Evolutionary conservation across 2,888 invertebrate genomes (phyloP), one percentile per base, ranked within the genome.

Genomic region (Saturnia pavonia): DNA sequence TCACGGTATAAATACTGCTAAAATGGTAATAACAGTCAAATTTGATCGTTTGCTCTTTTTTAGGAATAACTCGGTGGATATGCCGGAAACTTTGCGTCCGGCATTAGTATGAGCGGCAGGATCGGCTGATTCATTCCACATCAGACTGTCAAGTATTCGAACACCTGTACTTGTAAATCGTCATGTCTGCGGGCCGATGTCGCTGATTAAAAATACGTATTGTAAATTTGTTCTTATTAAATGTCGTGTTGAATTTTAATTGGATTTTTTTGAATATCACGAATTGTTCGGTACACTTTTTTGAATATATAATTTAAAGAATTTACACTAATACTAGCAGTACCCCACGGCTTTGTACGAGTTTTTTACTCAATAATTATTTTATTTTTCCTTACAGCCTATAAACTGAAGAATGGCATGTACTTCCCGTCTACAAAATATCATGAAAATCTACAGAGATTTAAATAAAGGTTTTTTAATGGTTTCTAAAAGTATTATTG

Each of bases 1-100:
- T 25, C 42, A 67, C 70, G 42, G 76, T 77, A 82, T 81, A 80
- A 82, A 82, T 75, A 80, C 74, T 71, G 71, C 80, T 85, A 82
- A 86, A 85, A 75, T 80, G 83, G 77, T 86, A 85, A 84, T 88
- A 84, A 85, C 83, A 81, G 86, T 88, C 87, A 86, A 88, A 87
- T 86, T 87, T 83, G 81, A 83, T 79, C 80, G 78, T 75, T 77
- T 80, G 72, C 85, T 83, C 81, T 84, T 80, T 75, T 76, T 72
- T 68, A 76, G 72, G 74, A 78, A 76, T 77, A 76, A 75, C 72
- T 71, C 74, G 70, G 77, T 75, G 77, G 78, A 83, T 82, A 83
- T 84, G 85, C 88, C 89, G 90, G 90, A 34, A 34, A 34, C 34
- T 34, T 34, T 34, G 34, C 34, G 34, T 34, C 73, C 74, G 71